Conservation (phyloP, 2,797 vertebrate genomes). For the Cyprinodon diabolis region DNA sequence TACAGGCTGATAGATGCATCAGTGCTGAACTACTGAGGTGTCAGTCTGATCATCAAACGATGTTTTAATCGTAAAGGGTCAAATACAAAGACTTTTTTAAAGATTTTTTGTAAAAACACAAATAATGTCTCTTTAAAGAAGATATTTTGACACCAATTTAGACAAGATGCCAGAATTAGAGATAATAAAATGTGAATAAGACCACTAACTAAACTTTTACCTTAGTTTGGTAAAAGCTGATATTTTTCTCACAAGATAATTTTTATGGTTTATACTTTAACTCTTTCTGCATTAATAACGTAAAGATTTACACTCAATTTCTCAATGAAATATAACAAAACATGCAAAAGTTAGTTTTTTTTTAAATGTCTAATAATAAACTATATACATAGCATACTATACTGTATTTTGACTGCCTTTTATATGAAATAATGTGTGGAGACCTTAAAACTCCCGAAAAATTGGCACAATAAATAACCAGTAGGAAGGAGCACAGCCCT, state of each 20-base stretch:
- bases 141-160: not conserved
- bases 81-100: no score
- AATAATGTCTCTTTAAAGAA: no score
- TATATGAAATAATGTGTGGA: conserved; percentile 11
- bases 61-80: no score
- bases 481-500: conserved; percentile 21
- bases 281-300: not conserved
- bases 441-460: conserved; percentile 8
- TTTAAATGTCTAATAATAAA: not conserved
- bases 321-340: not conserved
- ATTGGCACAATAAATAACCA: conserved; percentile 24
- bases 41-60: no score
- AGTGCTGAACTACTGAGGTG: no score
- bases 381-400: no score
- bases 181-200: not conserved
- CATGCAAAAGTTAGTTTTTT: not conserved
- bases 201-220: not conserved
- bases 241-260: no score
- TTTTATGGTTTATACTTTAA: not conserved
- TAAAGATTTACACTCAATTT: not conserved
- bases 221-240: no score
- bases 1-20: no score
- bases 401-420: not conserved
- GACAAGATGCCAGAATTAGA: conserved; percentile 1
- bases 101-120: no score